Evolutionary conservation across 2,888 invertebrate species (phyloP), one percentile per base, ranked within the genome.

Genomic region (Autographa pulchrina): DNA sequence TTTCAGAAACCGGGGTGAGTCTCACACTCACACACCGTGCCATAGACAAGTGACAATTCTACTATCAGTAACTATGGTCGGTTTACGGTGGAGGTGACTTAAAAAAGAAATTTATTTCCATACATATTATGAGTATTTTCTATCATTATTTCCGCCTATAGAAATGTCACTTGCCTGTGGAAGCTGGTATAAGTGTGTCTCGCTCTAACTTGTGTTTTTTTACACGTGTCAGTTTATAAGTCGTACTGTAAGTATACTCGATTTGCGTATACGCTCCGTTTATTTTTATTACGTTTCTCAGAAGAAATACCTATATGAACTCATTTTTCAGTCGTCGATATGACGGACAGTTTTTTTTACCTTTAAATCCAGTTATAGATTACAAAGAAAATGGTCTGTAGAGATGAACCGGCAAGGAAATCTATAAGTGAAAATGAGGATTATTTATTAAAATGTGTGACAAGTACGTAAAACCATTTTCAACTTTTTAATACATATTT

Each of bases 401-500:
- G 13, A 3, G 13, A 43, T 43, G 16, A 9, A 38, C 4, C 4
- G 4, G 2, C 43, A 43, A 43, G 38, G 11, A 38, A 38, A 38
- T 11, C 38, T 11, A 43, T 43, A 16, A 16, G 43, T 43, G 0
- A 43, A 43, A 16, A 43, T 43, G 3, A 48, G n/a, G 48, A 48
- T 48, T 48, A 48, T 48, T 48, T 48, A 48, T 48, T 48, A 48
- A 48, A 48, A 48, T 48, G 48, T 48, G 48, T 48, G n/a, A 48
- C 48, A 48, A 48, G 48, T 48, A 48, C 48, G 48, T 48, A 48
- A 48, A 48, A 48, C 2, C 35, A 8, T n/a, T 5, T 48, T 48
- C 0, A 48, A 48, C 16, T 16, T 48, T n/a, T 7, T 7, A 6
- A 1, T 48, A 7, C 48, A 48, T 48, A 7, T 48, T 48, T 43